Conservation (phyloP, 2,888 invertebrate genomes). For the Nycteola revayana region DNA sequence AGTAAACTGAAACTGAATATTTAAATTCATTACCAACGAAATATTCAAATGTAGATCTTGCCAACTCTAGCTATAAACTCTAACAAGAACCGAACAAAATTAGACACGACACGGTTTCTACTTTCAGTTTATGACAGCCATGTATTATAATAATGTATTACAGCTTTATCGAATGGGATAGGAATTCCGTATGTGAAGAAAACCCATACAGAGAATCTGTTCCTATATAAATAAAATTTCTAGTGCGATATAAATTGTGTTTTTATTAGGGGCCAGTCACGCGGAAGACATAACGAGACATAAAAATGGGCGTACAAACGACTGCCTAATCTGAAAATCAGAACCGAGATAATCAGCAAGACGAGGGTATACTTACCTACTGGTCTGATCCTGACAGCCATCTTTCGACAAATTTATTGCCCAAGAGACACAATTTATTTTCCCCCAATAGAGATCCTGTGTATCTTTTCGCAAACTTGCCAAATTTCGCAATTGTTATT, state of each 20-base stretch:
- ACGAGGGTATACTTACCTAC: slow-evolving; percentile 31
- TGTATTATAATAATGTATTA: slow-evolving; percentile 1
- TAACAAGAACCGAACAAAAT: no score
- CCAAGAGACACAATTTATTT: slow-evolving; percentile 19
- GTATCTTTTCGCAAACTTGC: slow-evolving; percentile 16
- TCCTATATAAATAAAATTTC: slow-evolving; percentile 16
- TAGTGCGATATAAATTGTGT: slow-evolving; percentile 30
- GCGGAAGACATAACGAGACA: slow-evolving; percentile 32
- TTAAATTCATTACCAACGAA: no score
- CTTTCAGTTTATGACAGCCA: slow-evolving; percentile 2
- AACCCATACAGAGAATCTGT: neutral
- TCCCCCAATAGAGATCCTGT: slow-evolving; percentile 16
- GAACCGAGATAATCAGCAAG: slow-evolving; percentile 34
- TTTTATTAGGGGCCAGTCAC: slow-evolving; percentile 31
- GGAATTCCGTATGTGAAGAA: no score
- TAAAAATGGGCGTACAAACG: slow-evolving; percentile 40
- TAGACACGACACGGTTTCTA: neutral
- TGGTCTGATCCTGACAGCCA: slow-evolving; percentile 38
- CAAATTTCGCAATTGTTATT: slow-evolving; percentile 24
- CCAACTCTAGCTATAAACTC: no score
- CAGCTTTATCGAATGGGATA: slow-evolving; percentile 1
- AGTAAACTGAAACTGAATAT: no score
- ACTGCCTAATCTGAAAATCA: slow-evolving; percentile 39
- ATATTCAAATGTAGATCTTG: no score
- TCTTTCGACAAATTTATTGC: slow-evolving; percentile 35